Percentiles rank a stretch among this genome's conserved stretches.
These are phyloP conservation scores for Sebastes steindachneri DNA, from an alignment of 2,797 vertebrate genomes.

Conservation along the genomic window DNA sequence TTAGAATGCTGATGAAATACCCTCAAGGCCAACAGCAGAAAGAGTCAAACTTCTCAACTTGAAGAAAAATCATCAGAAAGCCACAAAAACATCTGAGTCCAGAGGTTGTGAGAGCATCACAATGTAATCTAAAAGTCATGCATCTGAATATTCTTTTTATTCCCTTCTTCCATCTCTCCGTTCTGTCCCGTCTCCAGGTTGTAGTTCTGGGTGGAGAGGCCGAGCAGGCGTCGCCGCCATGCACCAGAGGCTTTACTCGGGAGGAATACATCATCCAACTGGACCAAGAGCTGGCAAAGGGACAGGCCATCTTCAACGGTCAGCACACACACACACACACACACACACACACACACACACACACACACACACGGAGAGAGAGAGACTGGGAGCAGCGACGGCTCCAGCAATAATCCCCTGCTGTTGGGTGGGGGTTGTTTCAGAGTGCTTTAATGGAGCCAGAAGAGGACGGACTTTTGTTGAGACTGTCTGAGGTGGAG, in stretches of 20 bases:
- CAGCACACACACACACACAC: conserved; percentile 19
- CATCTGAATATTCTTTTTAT: neutral
- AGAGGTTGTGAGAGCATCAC: neutral
- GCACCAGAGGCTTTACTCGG: conserved; percentile 67
- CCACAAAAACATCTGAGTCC: neutral
- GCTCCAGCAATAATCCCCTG: conserved; percentile 58
- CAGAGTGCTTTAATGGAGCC: conserved; percentile 49
- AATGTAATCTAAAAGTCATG: neutral
- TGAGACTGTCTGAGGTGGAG: conserved; percentile 13
- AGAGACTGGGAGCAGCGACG: neutral
- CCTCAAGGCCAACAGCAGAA: neutral
- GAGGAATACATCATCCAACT: conserved; percentile 65
- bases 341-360: conserved; percentile 24
- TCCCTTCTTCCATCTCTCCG: neutral
- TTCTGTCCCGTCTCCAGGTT: conserved; percentile 37
- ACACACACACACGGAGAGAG: too few species aligned
- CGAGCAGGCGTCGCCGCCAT: conserved; percentile 38
- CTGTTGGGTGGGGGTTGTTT: conserved; percentile 57
- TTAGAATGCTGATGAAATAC: neutral
- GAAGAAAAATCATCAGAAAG: neutral
- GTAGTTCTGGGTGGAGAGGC: conserved; percentile 21
- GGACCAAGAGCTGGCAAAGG: conserved; percentile 59
- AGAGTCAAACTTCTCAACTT: neutral
- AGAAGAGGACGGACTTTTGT: conserved; percentile 31
- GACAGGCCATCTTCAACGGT: conserved; percentile 73